These are phyloP conservation scores for Troides helena DNA, from an alignment of 2,888 invertebrate species.

Conservation along the genomic window DNA sequence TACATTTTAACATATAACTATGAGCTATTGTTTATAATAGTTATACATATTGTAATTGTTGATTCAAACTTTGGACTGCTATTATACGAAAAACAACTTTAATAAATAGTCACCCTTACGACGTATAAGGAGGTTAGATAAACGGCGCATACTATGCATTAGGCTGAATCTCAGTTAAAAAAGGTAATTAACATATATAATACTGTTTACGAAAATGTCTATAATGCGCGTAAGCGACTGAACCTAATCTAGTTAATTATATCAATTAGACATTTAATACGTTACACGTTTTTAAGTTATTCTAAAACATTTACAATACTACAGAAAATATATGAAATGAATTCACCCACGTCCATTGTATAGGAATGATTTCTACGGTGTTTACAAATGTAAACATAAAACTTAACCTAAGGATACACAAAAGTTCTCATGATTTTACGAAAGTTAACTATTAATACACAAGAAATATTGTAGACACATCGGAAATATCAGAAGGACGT, in stretches of 20 bases:
- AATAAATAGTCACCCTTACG: too few species aligned
- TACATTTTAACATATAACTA: too few species aligned
- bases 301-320: constrained; percentile 5
- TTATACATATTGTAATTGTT: too few species aligned
- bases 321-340: neutral
- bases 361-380: too few species aligned
- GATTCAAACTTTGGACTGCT: too few species aligned
- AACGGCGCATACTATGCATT: too few species aligned
- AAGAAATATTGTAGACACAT: constrained; percentile 1
- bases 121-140: too few species aligned
- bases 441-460: neutral
- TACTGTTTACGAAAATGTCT: neutral
- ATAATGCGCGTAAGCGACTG: constrained; percentile 4
- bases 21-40: too few species aligned
- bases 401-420: constrained; percentile 4
- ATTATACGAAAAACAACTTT: too few species aligned
- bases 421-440: neutral
- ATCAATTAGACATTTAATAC: constrained; percentile 1
- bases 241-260: constrained; percentile 2
- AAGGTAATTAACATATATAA: neutral
- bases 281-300: neutral
- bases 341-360: neutral
- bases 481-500: constrained; percentile 20
- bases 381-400: neutral
- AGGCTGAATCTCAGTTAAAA: too few species aligned